These are phyloP conservation scores for Lycocorax pyrrhopterus DNA, from an alignment of 2,113 vertebrate species.

Conservation along the genomic window DNA sequence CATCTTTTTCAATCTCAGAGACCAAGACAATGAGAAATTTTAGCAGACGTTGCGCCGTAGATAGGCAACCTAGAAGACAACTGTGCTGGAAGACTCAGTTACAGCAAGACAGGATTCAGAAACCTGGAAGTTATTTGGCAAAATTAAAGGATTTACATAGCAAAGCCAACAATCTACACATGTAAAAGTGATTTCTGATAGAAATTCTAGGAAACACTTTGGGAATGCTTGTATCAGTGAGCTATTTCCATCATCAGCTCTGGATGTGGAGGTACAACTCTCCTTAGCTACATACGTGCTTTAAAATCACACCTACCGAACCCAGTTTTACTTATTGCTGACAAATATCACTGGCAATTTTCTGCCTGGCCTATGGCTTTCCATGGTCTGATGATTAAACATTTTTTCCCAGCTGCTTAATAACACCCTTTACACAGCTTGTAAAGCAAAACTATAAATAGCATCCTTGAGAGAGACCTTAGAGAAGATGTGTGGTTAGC, in stretches of 20 bases:
- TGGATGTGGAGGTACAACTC: background rate
- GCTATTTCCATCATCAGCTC: background rate
- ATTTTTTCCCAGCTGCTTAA: background rate
- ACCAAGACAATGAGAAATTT: background rate
- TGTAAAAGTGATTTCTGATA: background rate
- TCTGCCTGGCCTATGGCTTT: background rate
- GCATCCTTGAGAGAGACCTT: background rate
- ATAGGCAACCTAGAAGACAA: background rate
- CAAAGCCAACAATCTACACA: background rate
- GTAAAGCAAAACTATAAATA: background rate
- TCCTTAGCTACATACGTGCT: fast-evolving
- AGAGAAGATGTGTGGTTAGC: background rate
- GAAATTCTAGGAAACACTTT: background rate
- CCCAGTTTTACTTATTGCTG: background rate
- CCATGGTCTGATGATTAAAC: background rate
- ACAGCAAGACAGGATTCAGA: background rate
- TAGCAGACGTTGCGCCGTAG: background rate
- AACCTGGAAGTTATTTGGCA: background rate
- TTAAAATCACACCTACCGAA: background rate
- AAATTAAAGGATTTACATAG: background rate
- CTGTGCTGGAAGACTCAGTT: background rate
- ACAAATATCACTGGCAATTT: background rate
- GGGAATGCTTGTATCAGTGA: background rate
- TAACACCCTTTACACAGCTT: background rate
- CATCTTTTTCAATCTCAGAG: background rate